Base-by-base conservation (phyloP, 2,797 vertebrate species). In the Leucoraja ocellata region DNA sequence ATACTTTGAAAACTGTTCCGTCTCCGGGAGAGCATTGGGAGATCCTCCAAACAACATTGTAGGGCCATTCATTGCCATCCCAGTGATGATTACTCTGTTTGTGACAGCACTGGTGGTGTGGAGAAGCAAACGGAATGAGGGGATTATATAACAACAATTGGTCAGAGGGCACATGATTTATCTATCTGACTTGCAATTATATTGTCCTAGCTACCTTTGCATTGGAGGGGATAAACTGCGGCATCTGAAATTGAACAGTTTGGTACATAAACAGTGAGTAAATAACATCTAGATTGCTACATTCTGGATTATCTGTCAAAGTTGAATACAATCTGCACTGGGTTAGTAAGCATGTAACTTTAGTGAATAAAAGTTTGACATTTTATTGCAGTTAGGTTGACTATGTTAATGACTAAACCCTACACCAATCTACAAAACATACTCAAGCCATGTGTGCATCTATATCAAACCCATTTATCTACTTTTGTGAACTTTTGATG, bases 51-150 rank as follows among this genome's bases (percentile, higher is more conserved):
- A 96, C 94, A 94, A 95, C 92, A 93, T 99, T 94, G 96, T 99
- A 94, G 98, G 98, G 77, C 97, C 98, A 74, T 98, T 99, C 96
- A 98, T 99, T 13, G 94, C 96, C 9, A 95, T 98, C 93, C 99
- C 99, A 46, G 93, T 98, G 93, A 94, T 98, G 25, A 95, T 98
- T 95, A 99, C 98, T 0, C 96, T 99, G 93, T 97, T 99, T 58
- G 97, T 98, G 97, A 98, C 98, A 0, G 97, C 95, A 0, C 96
- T 99, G 94, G 98, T 99, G 93, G 98, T 98, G 94, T 99, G 98
- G 98, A 96, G 98, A 94, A 99, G 98, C 96, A 98, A 99, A 94
- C 97, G 95, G 94, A 97, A 97, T 0, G 98, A 99, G 94, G 98
- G 98, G 93, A 97, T 99, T 0, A 96, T 98, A 93, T 99, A 98